phyloP scores from a whole-genome alignment of 2,888 invertebrate genomes.

The Hermodice carunculata region DNA sequence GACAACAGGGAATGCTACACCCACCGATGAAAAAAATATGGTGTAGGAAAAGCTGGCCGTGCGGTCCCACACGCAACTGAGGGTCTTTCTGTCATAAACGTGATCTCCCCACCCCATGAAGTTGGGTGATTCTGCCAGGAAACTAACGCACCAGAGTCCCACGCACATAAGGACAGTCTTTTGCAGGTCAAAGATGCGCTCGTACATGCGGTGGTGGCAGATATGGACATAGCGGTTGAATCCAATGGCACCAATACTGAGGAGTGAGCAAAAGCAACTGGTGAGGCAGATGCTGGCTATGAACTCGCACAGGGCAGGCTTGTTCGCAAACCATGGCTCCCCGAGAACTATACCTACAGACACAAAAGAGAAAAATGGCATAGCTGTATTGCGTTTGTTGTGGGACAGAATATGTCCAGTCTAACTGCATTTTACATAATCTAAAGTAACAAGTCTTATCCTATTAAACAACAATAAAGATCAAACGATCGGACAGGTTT shows the following conservation, averaged over 20 bases:
- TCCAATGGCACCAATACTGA: conserved; percentile 39
- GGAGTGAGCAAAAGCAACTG: conserved; percentile 40
- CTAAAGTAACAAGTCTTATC: no score
- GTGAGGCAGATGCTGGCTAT: conserved; percentile 41
- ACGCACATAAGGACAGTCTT: conserved; percentile 30
- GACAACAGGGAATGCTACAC: conserved; percentile 24
- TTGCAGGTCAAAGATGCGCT: conserved; percentile 27
- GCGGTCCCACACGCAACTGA: conserved; percentile 43
- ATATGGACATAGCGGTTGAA: conserved; percentile 38
- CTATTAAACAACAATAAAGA: no score
- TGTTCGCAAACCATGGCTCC: conserved; percentile 35
- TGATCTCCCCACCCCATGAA: conserved; percentile 44
- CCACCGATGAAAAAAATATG: conserved; percentile 36
- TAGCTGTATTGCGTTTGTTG: no score
- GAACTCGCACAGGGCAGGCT: conserved; percentile 35
- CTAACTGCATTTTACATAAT: no score
- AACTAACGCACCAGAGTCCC: conserved; percentile 39
- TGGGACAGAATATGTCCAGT: no score
- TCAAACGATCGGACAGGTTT: no score
- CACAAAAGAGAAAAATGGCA: no score
- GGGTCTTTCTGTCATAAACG: conserved; percentile 40
- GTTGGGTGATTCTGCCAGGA: conserved; percentile 38
- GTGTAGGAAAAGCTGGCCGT: conserved; percentile 39
- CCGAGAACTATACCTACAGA: conserved; percentile 32
- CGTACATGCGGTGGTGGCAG: conserved; percentile 23